A percentile compares a stretch with the other conserved stretches of the same genome.
Conservation (phyloP, 1,140 invertebrate genomes). For the Belonocnema kinseyi region DNA sequence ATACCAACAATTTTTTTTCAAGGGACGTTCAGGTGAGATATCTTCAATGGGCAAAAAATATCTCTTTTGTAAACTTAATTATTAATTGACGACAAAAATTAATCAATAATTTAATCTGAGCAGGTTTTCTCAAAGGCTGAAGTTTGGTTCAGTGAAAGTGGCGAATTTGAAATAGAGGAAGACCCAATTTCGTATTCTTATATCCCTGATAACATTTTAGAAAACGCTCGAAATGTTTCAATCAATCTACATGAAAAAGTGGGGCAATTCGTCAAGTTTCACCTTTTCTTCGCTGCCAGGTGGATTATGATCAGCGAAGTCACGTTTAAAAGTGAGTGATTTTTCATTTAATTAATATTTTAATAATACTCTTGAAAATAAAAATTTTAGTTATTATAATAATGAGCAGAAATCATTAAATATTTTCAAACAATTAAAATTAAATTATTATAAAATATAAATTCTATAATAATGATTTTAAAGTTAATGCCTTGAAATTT, state of each 20-base stretch:
- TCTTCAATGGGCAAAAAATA: slow-evolving; percentile 7
- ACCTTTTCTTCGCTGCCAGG: slow-evolving; percentile 83
- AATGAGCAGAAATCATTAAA: too few species aligned
- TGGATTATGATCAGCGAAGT: slow-evolving; percentile 91
- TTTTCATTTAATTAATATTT: too few species aligned
- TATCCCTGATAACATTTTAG: slow-evolving; percentile 83
- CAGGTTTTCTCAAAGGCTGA: slow-evolving; percentile 84
- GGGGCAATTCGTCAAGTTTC: slow-evolving; percentile 82
- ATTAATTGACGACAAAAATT: neutral
- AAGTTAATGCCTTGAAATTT: too few species aligned
- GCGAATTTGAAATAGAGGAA: slow-evolving; percentile 79
- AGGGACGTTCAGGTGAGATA: slow-evolving; percentile 80
- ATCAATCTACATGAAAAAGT: slow-evolving; percentile 81
- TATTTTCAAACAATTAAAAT: too few species aligned
- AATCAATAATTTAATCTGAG: slow-evolving; percentile 30
- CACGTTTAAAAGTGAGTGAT: slow-evolving; percentile 79
- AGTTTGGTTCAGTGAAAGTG: slow-evolving; percentile 82
- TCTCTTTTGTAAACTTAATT: neutral
- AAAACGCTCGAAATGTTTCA: slow-evolving; percentile 84
- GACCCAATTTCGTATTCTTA: slow-evolving; percentile 82
- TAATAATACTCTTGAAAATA: too few species aligned
- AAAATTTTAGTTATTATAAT: too few species aligned
- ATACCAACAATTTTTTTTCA: slow-evolving; percentile 83
- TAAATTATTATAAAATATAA: too few species aligned
- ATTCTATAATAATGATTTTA: too few species aligned